Conservation (phyloP, 2,797 vertebrate genomes). For the Thaleichthys pacificus region DNA sequence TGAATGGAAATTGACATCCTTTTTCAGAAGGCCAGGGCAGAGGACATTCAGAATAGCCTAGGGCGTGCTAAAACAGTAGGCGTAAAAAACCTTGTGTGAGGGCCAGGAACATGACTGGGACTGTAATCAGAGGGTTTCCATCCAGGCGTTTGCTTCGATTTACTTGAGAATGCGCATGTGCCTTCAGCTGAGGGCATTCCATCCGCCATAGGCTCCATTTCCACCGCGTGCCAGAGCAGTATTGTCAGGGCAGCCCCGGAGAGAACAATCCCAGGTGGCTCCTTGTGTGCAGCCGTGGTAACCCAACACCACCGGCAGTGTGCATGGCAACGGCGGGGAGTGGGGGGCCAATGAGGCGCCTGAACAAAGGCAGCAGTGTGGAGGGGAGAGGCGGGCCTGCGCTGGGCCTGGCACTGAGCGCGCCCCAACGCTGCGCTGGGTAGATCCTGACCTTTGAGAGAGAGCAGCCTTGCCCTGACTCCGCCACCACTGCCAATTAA, state of each 20-base stretch:
- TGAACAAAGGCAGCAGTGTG: constrained; percentile 66
- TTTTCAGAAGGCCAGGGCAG: constrained; percentile 3
- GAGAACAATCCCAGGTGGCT: constrained; percentile 21
- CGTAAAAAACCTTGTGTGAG: neutral
- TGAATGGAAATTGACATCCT: neutral
- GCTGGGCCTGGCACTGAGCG: constrained; percentile 41
- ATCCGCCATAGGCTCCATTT: neutral
- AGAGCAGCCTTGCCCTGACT: constrained; percentile 35
- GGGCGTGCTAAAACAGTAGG: neutral
- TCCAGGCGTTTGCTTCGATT: neutral
- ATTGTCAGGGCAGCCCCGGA: neutral
- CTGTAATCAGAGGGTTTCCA: neutral
- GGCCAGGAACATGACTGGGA: neutral
- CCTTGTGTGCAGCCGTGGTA: constrained; percentile 13
- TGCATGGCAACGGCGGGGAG: constrained; percentile 20
- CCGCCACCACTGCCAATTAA: constrained; percentile 37
- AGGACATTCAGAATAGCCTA: neutral
- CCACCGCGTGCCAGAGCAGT: neutral
- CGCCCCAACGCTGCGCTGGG: constrained; percentile 24
- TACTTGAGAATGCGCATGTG: neutral
- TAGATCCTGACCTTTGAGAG: constrained; percentile 64
- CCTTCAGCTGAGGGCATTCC: neutral
- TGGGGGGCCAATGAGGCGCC: constrained; percentile 27
- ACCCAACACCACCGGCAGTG: constrained; percentile 25
- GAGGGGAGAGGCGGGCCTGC: constrained; percentile 39